Evolutionary conservation across 2,113 vertebrate genomes (phyloP).

Genomic region (Ciconia stormi): DNA sequence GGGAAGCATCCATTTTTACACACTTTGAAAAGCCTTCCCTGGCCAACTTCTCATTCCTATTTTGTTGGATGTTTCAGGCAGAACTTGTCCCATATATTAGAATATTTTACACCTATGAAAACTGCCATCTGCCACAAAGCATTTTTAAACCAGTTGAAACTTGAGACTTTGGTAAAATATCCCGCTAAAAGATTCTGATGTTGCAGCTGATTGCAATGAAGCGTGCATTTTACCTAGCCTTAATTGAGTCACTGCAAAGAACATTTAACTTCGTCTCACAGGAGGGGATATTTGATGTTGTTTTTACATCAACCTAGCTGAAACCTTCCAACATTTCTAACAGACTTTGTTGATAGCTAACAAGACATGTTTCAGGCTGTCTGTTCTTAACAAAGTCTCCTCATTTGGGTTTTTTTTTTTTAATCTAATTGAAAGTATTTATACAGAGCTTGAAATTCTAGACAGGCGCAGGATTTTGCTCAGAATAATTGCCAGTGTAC

Average conservation of each 20-base stretch:
- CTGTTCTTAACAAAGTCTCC: not conserved
- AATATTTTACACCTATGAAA: not conserved
- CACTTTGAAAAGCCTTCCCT: not conserved
- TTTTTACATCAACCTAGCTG: conserved; percentile 19
- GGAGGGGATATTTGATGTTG: conserved; percentile 1
- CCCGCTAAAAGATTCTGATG: not conserved
- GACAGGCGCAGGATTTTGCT: conserved; percentile 14
- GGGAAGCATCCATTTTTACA: not conserved
- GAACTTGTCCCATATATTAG: not conserved
- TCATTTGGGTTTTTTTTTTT: not conserved
- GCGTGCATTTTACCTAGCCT: not conserved
- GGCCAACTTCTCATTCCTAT: not conserved
- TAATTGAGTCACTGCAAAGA: conserved; percentile 18
- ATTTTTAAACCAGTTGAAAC: not conserved
- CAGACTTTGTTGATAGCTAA: conserved; percentile 30
- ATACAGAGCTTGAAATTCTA: conserved; percentile 38
- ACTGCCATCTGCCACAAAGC: not conserved
- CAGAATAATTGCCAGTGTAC: conserved; percentile 26
- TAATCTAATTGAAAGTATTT: conserved; percentile 18
- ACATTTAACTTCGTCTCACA: not conserved
- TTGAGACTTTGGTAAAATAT: not conserved
- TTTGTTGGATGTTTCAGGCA: not conserved
- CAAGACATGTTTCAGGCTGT: not conserved
- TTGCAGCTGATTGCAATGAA: not conserved
- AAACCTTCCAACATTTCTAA: conserved; percentile 20